These are phyloP conservation scores for Sphinx pinastri DNA, from an alignment of 2,888 invertebrate genomes.

Conservation along the genomic window DNA sequence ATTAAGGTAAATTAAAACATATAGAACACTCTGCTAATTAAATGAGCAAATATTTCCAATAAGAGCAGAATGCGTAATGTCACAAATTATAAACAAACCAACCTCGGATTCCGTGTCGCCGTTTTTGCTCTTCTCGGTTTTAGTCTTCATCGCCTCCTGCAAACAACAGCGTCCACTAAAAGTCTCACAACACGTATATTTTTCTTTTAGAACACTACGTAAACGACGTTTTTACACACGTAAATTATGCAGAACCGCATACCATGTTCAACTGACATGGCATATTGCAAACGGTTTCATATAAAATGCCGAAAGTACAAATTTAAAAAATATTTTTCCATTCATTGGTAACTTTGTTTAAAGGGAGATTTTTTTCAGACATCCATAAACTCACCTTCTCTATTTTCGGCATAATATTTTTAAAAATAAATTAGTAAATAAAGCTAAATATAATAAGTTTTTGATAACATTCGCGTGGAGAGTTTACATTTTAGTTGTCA, in stretches of 20 bases:
- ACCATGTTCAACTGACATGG: conserved; percentile 77
- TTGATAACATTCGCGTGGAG: conserved; percentile 60
- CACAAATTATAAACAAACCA: conserved; percentile 61
- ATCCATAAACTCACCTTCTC: conserved; percentile 62
- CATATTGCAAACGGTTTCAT: conserved; percentile 59
- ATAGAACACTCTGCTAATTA: conserved; percentile 12
- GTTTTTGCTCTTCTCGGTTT: conserved; percentile 83
- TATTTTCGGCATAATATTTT: conserved; percentile 63
- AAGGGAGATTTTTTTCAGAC: conserved; percentile 35
- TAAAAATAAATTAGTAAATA: conserved; percentile 52
- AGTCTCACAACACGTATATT: conserved; percentile 68
- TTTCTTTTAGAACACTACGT: conserved; percentile 57
- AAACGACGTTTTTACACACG: conserved; percentile 62
- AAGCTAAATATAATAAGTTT: conserved; percentile 61
- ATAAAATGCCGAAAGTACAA: conserved; percentile 65
- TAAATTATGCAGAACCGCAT: conserved; percentile 74
- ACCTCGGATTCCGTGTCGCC: conserved; percentile 84
- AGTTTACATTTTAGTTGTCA: conserved; percentile 62
- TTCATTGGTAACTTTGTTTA: conserved; percentile 30
- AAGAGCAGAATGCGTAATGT: conserved; percentile 29
- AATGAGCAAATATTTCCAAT: conserved; percentile 21
- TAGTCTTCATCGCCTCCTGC: conserved; percentile 84
- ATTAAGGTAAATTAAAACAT: background rate
- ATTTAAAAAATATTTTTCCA: conserved; percentile 45
- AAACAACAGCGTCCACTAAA: conserved; percentile 70